Conservation (phyloP, 1,140 invertebrate genomes). For the Drosophila asahinai region DNA sequence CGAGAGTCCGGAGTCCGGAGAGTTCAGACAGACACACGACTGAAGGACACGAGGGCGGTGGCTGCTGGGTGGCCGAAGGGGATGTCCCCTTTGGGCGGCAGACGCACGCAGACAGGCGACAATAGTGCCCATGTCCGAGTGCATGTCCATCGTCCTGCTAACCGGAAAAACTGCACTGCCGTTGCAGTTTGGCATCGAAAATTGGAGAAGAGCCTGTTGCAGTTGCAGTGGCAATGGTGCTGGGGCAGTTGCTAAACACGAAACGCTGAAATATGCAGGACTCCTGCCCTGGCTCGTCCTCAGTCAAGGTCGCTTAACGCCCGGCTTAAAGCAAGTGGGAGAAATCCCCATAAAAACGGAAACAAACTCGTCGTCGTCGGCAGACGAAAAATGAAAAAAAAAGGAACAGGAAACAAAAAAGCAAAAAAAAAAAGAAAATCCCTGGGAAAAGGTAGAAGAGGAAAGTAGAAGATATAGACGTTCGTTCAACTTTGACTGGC, state of each 20-base stretch:
- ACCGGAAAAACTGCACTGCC: conserved; percentile 53
- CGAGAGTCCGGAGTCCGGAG: conserved; percentile 24
- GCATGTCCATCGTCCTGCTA: conserved; percentile 39
- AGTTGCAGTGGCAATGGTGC: conserved; percentile 16
- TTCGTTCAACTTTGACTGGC: conserved; percentile 76
- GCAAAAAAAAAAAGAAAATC: background rate
- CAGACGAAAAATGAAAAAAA: conserved; percentile 23
- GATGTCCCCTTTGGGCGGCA: conserved; percentile 19
- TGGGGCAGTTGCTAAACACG: conserved; percentile 36
- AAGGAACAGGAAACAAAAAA: conserved; percentile 14
- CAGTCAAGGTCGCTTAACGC: conserved; percentile 61
- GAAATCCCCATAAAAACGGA: conserved; percentile 40
- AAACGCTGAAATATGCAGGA: conserved; percentile 45
- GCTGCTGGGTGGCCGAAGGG: conserved; percentile 9
- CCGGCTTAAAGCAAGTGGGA: conserved; percentile 40
- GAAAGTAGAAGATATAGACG: conserved; percentile 36
- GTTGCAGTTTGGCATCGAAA: conserved; percentile 37
- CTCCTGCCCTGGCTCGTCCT: conserved; percentile 20
- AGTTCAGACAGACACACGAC: conserved; percentile 26
- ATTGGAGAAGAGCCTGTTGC: conserved; percentile 16
- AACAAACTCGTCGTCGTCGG: conserved; percentile 22
- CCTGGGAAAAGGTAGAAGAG: background rate
- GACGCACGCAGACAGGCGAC: conserved; percentile 49
- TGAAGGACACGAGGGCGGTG: conserved; percentile 15
- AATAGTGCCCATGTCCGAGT: conserved; percentile 51